These are phyloP conservation scores for Paramormyrops kingsleyae DNA, from an alignment of 2,113 vertebrate species.

Conservation along the genomic window DNA sequence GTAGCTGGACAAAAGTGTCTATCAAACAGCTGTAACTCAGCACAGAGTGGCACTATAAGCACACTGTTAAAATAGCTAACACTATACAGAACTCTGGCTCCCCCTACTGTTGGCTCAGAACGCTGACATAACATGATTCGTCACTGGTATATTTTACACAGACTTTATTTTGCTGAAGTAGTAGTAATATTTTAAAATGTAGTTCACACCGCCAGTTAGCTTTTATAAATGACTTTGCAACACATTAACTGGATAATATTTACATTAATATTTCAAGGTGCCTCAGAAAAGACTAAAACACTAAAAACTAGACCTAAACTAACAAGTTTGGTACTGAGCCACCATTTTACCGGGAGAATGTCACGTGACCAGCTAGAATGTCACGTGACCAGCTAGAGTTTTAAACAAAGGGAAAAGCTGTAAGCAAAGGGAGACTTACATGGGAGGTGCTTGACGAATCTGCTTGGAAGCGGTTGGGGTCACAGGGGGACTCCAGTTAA, in stretches of 20 bases:
- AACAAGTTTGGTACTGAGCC: background rate
- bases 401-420: background rate
- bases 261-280: background rate
- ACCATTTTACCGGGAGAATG: background rate
- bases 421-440: constrained; percentile 36
- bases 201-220: background rate
- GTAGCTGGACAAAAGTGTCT: background rate
- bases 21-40: background rate
- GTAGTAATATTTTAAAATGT: background rate
- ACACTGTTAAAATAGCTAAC: background rate
- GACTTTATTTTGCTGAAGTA: background rate
- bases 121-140: background rate
- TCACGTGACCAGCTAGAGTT: background rate
- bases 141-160: background rate
- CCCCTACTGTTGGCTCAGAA: constrained; percentile 11
- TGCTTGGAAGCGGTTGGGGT: constrained; percentile 38
- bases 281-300: background rate
- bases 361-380: background rate
- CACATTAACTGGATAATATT: background rate
- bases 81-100: background rate
- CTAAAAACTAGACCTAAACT: background rate
- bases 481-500: constrained; percentile 40
- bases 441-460: constrained; percentile 21
- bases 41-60: background rate
- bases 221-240: background rate